These are phyloP conservation scores for Ips typographus DNA, from an alignment of 1,140 invertebrate genomes.

Conservation along the genomic window DNA sequence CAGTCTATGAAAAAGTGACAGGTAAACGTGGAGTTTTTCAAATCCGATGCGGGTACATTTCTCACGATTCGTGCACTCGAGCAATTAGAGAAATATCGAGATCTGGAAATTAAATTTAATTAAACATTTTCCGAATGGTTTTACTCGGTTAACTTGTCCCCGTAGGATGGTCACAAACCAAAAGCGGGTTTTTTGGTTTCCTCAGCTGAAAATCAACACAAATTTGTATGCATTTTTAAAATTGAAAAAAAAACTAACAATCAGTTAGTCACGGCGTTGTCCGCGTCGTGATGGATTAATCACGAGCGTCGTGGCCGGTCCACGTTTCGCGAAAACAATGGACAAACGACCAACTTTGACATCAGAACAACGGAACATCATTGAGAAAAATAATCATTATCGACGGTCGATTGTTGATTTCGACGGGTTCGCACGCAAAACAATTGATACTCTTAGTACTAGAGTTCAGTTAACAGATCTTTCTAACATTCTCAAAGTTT, in stretches of 20 bases:
- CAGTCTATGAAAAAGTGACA: neutral
- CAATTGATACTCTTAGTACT: too few relatives aligned
- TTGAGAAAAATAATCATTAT: slow-evolving; percentile 22
- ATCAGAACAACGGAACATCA: slow-evolving; percentile 26
- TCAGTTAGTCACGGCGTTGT: slow-evolving; percentile 19
- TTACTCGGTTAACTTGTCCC: too few relatives aligned
- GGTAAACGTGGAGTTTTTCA: neutral
- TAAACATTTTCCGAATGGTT: too few relatives aligned
- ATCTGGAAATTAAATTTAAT: too few relatives aligned
- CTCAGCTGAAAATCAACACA: too few relatives aligned
- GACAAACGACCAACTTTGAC: slow-evolving; percentile 22
- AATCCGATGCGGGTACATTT: neutral
- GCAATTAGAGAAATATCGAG: too few relatives aligned
- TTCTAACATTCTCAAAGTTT: too few relatives aligned
- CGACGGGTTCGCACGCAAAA: too few relatives aligned
- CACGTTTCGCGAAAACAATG: slow-evolving; percentile 27
- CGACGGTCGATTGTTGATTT: slow-evolving; percentile 1
- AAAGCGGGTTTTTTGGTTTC: too few relatives aligned
- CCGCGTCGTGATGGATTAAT: slow-evolving; percentile 30
- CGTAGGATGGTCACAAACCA: too few relatives aligned
- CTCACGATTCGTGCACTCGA: neutral
- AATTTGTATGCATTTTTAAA: too few relatives aligned
- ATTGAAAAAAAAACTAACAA: slow-evolving; percentile 10
- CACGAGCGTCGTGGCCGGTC: slow-evolving; percentile 24
- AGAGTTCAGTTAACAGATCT: too few relatives aligned